A percentile compares a stretch with the other conserved stretches of the same genome.
These are phyloP conservation scores for Drosophila gunungcola DNA, from an alignment of 1,140 invertebrate species.

Conservation along the genomic window DNA sequence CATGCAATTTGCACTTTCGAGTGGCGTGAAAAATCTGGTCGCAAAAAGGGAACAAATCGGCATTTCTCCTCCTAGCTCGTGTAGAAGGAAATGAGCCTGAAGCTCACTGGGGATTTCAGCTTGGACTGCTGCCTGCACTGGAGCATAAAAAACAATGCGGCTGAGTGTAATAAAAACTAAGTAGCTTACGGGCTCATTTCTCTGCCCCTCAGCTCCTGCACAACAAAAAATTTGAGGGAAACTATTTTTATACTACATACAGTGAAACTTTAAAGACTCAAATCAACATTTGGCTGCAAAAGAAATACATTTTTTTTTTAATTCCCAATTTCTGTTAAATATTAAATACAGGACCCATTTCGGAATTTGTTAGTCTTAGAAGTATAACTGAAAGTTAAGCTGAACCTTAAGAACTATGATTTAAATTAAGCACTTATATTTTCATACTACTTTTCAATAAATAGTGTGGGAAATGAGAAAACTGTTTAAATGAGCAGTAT, in stretches of 20 bases:
- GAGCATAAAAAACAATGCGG: slow-evolving; percentile 77
- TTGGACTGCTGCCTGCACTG: slow-evolving; percentile 47
- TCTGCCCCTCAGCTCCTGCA: slow-evolving; percentile 11
- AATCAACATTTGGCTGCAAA: too few relatives aligned
- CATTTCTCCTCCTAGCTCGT: neutral
- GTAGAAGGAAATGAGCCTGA: slow-evolving; percentile 29
- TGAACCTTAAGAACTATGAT: too few relatives aligned
- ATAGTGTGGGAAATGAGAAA: too few relatives aligned
- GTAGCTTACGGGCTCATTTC: slow-evolving; percentile 79
- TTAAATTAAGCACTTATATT: too few relatives aligned
- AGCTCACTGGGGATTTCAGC: slow-evolving; percentile 28
- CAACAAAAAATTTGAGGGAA: slow-evolving; percentile 4
- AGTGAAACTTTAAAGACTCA: too few relatives aligned
- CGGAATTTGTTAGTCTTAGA: too few relatives aligned
- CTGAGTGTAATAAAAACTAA: slow-evolving; percentile 82
- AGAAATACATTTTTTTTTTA: too few relatives aligned
- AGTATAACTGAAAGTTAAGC: too few relatives aligned
- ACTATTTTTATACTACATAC: neutral
- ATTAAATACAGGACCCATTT: too few relatives aligned
- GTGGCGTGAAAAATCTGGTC: slow-evolving; percentile 54
- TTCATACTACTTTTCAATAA: too few relatives aligned
- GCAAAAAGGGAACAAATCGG: slow-evolving; percentile 7
- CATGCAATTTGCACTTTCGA: slow-evolving; percentile 62
- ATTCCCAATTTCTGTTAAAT: too few relatives aligned
- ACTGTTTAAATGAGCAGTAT: too few relatives aligned